Evolutionary conservation across 2,797 vertebrate species (phyloP), one percentile per base, ranked within the genome.

Genomic region (Muraenolepis orangiensis): DNA sequence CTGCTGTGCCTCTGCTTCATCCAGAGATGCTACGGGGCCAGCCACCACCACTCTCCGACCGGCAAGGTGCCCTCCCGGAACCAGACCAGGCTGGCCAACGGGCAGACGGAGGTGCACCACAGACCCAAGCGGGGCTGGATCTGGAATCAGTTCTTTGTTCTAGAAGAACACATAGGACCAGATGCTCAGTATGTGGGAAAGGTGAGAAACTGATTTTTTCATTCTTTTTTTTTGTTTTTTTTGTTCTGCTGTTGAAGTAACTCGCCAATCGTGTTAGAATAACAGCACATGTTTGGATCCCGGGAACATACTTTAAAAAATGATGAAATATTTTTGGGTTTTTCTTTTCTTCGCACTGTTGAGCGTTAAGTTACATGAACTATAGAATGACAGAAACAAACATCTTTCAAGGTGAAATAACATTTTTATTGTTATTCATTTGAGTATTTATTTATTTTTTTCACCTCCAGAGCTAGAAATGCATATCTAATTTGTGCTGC

Each of bases 81-180:
- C 87, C 96, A 96, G 93, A 98, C 95, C 82, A 96, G 93, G 87
- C 92, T 95, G 78, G 74, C 89, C 73, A 95, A 96, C 67, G 96
- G 94, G 0, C 96, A 98, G 91, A 96, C 95, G 4, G 97, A 99
- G 93, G 96, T 99, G 38, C 98, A 99, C 89, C 98, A 99, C 91
- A 95, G 97, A 81, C 98, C 97, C 18, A 99, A 99, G 87, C 94
- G 98, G 5, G 98, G 97, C 91, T 99, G 98, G 98, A 98, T 99
- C 86, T 99, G 98, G 98, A 99, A 99, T 91, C 98, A 99, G 92
- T 99, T 99, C 96, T 99, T 99, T 94, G 98, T 99, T 96, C 96
- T 99, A 96, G 98, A 99, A 96, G 98, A 99, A 91, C 97, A 99
- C 82, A 94, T 98, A 88, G 98, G 98, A 93, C 93, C 96, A 69